These are phyloP conservation scores for Allygus modestus DNA, from an alignment of 2,888 invertebrate genomes.

Conservation along the genomic window DNA sequence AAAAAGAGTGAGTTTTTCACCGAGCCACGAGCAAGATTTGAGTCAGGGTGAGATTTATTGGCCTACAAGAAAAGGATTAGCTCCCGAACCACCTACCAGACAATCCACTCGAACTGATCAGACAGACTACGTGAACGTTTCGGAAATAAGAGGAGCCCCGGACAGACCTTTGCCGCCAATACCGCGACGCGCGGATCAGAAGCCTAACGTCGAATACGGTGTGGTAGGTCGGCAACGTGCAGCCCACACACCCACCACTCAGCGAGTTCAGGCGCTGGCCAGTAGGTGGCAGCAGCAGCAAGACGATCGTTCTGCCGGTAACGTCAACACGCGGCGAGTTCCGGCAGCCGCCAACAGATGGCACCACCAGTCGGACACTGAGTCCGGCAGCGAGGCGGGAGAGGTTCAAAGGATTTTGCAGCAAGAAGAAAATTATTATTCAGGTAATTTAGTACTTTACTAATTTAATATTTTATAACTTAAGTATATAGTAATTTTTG, in stretches of 20 bases:
- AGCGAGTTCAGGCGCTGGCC: constrained; percentile 58
- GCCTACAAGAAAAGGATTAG: constrained; percentile 69
- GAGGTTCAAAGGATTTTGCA: constrained; percentile 82
- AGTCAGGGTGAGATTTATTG: constrained; percentile 66
- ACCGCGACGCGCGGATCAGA: constrained; percentile 36
- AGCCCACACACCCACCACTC: constrained; percentile 55
- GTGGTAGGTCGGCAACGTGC: constrained; percentile 59
- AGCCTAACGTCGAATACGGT: constrained; percentile 64
- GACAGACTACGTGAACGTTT: constrained; percentile 53
- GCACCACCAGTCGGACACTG: constrained; percentile 76
- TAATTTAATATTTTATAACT: no score
- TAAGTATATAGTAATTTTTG: no score
- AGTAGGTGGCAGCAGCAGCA: constrained; percentile 71
- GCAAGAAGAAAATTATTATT: constrained; percentile 64
- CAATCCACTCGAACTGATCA: constrained; percentile 58
- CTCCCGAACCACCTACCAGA: constrained; percentile 69
- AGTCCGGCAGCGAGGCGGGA: constrained; percentile 85
- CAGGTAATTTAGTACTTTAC: constrained; percentile 62
- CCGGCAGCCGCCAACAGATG: constrained; percentile 59
- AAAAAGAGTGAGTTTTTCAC: constrained; percentile 69
- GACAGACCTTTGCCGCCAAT: constrained; percentile 68
- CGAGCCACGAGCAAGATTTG: constrained; percentile 61
- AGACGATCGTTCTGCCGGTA: constrained; percentile 82
- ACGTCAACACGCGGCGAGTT: constrained; percentile 33
- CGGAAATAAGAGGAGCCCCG: constrained; percentile 62